phyloP scores from a whole-genome alignment of 2,113 vertebrate species.

The Pandion haliaetus region DNA sequence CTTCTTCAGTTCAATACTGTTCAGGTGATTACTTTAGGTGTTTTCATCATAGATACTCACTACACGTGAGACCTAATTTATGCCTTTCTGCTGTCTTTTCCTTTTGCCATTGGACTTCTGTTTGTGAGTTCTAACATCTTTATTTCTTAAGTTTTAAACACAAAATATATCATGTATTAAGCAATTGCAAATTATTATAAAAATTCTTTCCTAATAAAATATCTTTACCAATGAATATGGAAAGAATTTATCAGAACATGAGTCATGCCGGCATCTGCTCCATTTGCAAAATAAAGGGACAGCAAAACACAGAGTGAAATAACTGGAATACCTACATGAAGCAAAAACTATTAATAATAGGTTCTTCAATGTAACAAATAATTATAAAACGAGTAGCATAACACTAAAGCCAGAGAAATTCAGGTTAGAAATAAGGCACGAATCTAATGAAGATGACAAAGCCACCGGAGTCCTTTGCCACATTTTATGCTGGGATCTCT shows the following conservation, averaged over 20 bases:
- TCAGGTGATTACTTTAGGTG: neutral
- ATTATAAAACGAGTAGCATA: neutral
- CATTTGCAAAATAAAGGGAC: neutral
- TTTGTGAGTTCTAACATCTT: neutral
- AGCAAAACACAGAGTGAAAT: neutral
- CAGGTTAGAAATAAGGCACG: neutral
- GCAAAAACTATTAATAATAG: neutral
- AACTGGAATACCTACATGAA: neutral
- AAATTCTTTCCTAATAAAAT: neutral
- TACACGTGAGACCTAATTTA: neutral
- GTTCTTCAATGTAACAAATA: neutral
- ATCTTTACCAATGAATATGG: neutral
- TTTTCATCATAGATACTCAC: neutral
- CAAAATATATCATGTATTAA: neutral
- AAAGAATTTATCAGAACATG: slow-evolving; percentile 3
- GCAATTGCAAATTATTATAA: slow-evolving; percentile 18
- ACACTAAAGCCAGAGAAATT: neutral
- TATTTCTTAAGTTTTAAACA: neutral
- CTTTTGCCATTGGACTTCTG: neutral
- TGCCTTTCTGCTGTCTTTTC: neutral
- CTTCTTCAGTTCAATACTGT: neutral
- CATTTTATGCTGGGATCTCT: neutral
- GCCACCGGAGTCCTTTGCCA: neutral
- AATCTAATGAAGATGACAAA: neutral
- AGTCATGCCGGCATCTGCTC: slow-evolving; percentile 6